Percentiles rank a stretch among this genome's conserved stretches.
phyloP scores from a whole-genome alignment of 2,888 invertebrate genomes.

The Thecocarcelia acutangulata region DNA sequence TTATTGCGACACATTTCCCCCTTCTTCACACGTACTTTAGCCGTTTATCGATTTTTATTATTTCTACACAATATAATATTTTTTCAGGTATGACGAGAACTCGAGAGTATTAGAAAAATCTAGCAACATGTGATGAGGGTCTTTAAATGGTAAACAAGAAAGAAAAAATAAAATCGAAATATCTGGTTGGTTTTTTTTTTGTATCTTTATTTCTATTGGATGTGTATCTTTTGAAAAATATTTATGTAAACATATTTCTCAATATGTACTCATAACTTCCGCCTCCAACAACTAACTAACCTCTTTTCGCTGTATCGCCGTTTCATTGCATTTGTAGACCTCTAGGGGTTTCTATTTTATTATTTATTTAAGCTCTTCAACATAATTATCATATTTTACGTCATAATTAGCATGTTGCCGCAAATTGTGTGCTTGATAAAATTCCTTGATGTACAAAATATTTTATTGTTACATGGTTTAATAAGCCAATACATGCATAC shows the following conservation, averaged over 20 bases:
- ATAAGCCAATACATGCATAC: slow-evolving; percentile 16
- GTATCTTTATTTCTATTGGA: neutral
- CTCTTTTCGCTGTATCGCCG: neutral
- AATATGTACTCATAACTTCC: neutral
- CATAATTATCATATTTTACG: slow-evolving; percentile 13
- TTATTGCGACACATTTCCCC: neutral
- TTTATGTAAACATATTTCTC: neutral
- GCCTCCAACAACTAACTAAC: slow-evolving; percentile 29
- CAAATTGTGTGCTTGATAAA: slow-evolving; percentile 37
- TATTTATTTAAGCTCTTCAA: slow-evolving; percentile 28
- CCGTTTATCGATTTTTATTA: too few species aligned
- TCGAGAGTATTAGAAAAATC: neutral
- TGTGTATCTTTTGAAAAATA: slow-evolving; percentile 9
- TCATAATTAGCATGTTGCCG: slow-evolving; percentile 7
- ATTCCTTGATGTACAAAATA: slow-evolving; percentile 31
- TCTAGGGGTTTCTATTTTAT: slow-evolving; percentile 43
- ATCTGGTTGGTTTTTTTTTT: slow-evolving; percentile 56
- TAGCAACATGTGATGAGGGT: neutral
- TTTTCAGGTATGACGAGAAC: too few species aligned
- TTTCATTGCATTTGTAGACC: slow-evolving; percentile 18
- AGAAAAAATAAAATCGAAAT: slow-evolving; percentile 14
- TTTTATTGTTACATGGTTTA: slow-evolving; percentile 42
- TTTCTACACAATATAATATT: neutral
- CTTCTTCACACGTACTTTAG: too few species aligned
- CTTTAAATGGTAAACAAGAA: neutral